These are phyloP conservation scores for Poeciliopsis paucimaculata DNA, from an alignment of 2,797 vertebrate species.

Conservation along the genomic window DNA sequence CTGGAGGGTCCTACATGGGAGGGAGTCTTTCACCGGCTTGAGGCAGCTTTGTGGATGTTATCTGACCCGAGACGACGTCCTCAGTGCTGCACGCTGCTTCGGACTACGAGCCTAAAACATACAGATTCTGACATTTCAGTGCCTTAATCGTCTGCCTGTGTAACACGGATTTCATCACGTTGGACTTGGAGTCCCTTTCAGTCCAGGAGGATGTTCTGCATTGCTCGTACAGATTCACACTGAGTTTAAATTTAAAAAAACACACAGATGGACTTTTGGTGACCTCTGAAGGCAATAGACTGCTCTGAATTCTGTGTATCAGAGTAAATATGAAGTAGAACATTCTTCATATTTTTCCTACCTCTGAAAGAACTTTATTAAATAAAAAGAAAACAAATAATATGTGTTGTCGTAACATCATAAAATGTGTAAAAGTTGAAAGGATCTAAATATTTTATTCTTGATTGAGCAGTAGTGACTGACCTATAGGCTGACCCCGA, in stretches of 20 bases:
- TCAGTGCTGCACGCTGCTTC: conserved; percentile 86
- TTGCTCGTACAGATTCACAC: background rate
- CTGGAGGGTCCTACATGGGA: conserved; percentile 91
- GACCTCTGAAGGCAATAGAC: background rate
- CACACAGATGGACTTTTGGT: background rate
- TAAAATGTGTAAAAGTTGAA: background rate
- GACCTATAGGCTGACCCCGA: background rate
- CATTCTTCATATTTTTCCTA: background rate
- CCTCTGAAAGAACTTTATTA: background rate
- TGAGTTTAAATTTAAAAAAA: background rate
- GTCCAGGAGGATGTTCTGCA: background rate
- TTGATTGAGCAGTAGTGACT: background rate
- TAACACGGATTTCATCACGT: background rate
- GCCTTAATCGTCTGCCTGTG: conserved; percentile 3
- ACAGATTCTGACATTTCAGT: conserved; percentile 11
- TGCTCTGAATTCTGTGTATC: background rate
- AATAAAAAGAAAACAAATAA: background rate
- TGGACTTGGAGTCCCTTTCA: background rate
- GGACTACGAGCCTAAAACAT: conserved; percentile 79
- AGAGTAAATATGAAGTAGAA: background rate
- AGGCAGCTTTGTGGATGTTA: conserved; percentile 95
- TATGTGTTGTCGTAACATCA: background rate
- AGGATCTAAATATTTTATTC: background rate
- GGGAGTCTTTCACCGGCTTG: conserved; percentile 91
- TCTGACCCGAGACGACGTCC: conserved; percentile 89